Conservation (phyloP, 53 echinoderm and acorn worm species). For the Echinarachnius parma region DNA sequence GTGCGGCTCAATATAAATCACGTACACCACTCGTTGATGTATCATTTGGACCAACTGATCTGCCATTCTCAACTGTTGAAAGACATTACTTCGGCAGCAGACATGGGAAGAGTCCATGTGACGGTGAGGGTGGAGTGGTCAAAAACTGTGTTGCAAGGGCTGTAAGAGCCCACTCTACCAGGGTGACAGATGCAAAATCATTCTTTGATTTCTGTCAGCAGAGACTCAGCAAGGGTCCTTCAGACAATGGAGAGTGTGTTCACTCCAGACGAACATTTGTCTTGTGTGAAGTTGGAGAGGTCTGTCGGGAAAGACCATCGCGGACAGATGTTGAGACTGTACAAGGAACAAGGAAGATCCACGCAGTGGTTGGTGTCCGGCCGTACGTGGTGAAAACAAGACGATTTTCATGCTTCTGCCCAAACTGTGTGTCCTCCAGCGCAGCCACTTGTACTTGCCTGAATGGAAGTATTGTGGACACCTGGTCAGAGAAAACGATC, state of each 20-base stretch:
- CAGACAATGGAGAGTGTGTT: slow-evolving; percentile 10
- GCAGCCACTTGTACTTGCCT: not conserved
- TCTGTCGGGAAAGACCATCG: slow-evolving; percentile 29
- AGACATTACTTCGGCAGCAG: slow-evolving; percentile 44
- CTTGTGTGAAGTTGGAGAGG: slow-evolving; percentile 8
- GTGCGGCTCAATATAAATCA: slow-evolving; percentile 50
- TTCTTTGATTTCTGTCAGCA: slow-evolving; percentile 32
- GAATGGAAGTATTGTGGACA: not conserved
- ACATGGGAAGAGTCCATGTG: slow-evolving; percentile 48
- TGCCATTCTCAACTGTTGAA: slow-evolving; percentile 22
- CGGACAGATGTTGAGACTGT: slow-evolving; percentile 25
- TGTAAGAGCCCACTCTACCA: slow-evolving; percentile 10
- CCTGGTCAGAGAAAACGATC: not conserved
- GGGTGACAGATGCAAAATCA: slow-evolving; percentile 11
- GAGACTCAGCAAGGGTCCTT: slow-evolving; percentile 1
- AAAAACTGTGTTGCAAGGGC: slow-evolving; percentile 29
- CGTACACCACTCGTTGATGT: slow-evolving; percentile 36
- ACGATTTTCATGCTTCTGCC: slow-evolving; percentile 48
- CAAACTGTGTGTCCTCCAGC: not conserved
- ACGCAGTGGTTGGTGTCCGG: slow-evolving; percentile 33
- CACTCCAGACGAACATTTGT: slow-evolving; percentile 37
- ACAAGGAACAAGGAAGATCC: slow-evolving; percentile 26
- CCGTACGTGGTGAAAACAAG: slow-evolving; percentile 32
- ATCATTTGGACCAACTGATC: too few relatives aligned
- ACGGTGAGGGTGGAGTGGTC: slow-evolving; percentile 47